A percentile compares a stretch with the other conserved stretches of the same genome.
These are phyloP conservation scores for Butastur rufipennis DNA, from an alignment of 2,113 vertebrate genomes.

Conservation along the genomic window DNA sequence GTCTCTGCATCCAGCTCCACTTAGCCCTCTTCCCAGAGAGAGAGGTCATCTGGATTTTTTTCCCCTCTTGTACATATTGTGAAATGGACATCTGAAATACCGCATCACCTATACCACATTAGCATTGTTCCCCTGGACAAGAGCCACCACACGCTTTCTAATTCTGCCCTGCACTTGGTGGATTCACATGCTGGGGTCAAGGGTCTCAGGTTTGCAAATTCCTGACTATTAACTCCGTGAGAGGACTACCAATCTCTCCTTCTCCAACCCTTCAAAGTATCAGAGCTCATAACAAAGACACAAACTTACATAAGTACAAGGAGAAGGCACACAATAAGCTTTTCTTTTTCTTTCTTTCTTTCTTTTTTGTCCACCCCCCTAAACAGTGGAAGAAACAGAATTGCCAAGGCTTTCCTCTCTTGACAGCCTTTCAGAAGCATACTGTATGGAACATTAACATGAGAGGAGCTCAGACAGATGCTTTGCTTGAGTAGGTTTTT, in stretches of 20 bases:
- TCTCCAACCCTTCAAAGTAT: background rate
- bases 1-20: background rate
- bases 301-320: background rate
- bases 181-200: background rate
- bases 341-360: accelerated
- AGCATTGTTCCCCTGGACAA: background rate
- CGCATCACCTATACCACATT: background rate
- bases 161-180: background rate
- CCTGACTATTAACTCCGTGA: background rate
- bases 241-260: background rate
- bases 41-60: background rate
- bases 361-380: too few relatives aligned
- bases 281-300: background rate
- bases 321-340: background rate
- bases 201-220: background rate
- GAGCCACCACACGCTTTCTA: background rate
- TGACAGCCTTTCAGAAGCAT: background rate
- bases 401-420: background rate
- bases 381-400: background rate
- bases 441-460: conserved; percentile 7
- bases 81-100: background rate
- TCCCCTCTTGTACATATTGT: too few relatives aligned
- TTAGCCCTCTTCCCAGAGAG: background rate
- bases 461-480: background rate
- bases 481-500: conserved; percentile 21